Evolutionary conservation across 2,797 vertebrate genomes (phyloP).

Genomic region (Notamacropus eugenii): DNA sequence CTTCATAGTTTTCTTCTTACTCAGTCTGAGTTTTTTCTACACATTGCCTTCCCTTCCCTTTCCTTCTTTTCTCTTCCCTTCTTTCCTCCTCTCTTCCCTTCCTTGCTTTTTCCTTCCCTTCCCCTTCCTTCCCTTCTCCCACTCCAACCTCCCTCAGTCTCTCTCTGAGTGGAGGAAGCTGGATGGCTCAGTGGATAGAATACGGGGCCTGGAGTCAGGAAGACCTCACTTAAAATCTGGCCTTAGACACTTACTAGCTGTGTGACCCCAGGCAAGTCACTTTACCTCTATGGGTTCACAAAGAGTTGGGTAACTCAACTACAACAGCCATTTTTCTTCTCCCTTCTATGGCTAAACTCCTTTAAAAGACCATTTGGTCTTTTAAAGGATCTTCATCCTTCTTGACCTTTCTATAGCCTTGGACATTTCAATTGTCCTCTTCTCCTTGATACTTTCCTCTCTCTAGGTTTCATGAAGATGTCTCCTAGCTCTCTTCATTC

Average conservation of each 20-base stretch:
- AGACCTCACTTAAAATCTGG: not conserved
- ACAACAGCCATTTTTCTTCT: not conserved
- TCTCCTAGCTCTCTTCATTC: not conserved
- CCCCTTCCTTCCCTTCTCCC: not conserved
- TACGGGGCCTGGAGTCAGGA: not conserved
- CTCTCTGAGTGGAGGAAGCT: not conserved
- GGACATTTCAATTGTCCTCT: too few species aligned
- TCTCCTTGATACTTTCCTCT: not conserved
- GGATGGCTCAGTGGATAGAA: not conserved
- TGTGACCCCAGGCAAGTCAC: not conserved
- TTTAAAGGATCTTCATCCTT: too few species aligned
- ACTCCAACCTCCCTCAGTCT: not conserved
- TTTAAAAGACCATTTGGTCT: too few species aligned
- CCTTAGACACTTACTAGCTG: not conserved
- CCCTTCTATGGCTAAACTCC: not conserved
- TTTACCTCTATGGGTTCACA: not conserved
- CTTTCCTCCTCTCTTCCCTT: fast-evolving
- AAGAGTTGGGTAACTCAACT: not conserved
- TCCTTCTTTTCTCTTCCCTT: too few species aligned
- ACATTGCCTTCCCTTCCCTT: not conserved
- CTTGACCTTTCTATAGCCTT: too few species aligned
- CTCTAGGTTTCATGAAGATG: not conserved
- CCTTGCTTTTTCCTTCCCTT: not conserved
- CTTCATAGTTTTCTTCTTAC: not conserved
- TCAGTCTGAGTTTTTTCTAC: not conserved